Base-by-base conservation (phyloP, 2,888 invertebrate genomes). In the Papilio gigon region DNA sequence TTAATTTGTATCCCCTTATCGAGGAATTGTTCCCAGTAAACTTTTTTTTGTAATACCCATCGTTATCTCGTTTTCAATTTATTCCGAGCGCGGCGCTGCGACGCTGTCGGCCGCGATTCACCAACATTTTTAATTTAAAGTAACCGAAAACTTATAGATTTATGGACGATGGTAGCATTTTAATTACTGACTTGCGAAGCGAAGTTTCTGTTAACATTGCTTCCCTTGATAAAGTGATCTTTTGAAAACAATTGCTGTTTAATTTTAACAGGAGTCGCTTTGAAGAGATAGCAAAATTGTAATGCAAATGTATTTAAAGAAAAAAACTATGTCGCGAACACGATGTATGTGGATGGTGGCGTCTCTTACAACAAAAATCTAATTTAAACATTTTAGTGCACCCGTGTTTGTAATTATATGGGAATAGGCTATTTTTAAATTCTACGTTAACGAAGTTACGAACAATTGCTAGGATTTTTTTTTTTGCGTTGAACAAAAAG, bases 111-210 rank as follows among this genome's bases (percentile, higher is more conserved):
- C 4, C 72, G 74, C 74, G 80, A 83, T 83, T 81, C 77, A 78
- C n/a, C 77, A 77, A 77, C 53, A 80, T 85, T 85, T 85, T 85
- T 66, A 85, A 87, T 84, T 87, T 86, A 85, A 85, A 87, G 84
- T 84, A 83, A 84, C 82, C 82, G 80, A 80, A 82, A 85, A 84
- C 81, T 87, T 86, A 84, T 84, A 83, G 86, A 88, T 88, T 88
- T 88, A 87, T 84, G 82, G 76, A 73, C 75, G 76, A 69, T 73
- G 73, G 72, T 70, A 76, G 76, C 79, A 81, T 86, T 87, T 88
- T 86, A 86, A 87, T 86, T 86, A 86, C 80, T 76, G 80, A 83
- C 78, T 84, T 83, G 27, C 72, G 72, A 78, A 78, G 76, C 73
- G 72, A 74, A 75, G 73, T 73, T 73, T 72, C 67, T 61, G 58